Conservation (phyloP, 2,888 invertebrate genomes). For the Drosophila mercatorum region DNA sequence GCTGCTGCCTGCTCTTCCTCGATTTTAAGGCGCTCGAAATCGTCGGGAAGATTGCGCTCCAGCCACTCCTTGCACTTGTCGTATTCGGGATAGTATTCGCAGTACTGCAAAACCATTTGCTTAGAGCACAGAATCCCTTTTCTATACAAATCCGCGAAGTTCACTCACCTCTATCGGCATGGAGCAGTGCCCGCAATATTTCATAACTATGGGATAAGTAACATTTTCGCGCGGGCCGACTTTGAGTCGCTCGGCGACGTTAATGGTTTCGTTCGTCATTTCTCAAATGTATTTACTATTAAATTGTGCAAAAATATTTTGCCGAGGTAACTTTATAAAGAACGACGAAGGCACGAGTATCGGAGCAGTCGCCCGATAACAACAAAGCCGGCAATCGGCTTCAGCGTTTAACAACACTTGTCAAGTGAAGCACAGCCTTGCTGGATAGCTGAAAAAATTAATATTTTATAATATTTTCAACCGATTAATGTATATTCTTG, state of each 20-base stretch:
- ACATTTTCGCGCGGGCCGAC: conserved; percentile 90
- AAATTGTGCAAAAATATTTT: conserved; percentile 18
- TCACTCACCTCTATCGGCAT: conserved; percentile 93
- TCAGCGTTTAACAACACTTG: conserved; percentile 13
- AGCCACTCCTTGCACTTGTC: conserved; percentile 99
- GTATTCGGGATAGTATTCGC: conserved; percentile 98
- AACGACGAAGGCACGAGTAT: conserved; percentile 20
- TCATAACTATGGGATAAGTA: conserved; percentile 92
- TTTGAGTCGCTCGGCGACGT: conserved; percentile 86
- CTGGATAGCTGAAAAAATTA: neutral
- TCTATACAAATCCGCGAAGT: neutral
- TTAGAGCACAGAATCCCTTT: neutral
- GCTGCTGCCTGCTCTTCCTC: conserved; percentile 87
- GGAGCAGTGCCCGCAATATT: conserved; percentile 97
- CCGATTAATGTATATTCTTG: neutral
- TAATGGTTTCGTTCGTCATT: conserved; percentile 87
- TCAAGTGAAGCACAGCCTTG: neutral
- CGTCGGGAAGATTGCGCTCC: conserved; percentile 95
- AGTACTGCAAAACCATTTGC: conserved; percentile 88
- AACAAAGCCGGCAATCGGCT: conserved; percentile 3
- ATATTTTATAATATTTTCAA: neutral
- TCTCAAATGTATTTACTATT: conserved; percentile 17
- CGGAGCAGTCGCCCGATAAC: conserved; percentile 18
- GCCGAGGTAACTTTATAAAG: conserved; percentile 19
- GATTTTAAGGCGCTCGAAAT: conserved; percentile 94